Conservation (phyloP, 2,113 vertebrate species). For the Meles meles region DNA sequence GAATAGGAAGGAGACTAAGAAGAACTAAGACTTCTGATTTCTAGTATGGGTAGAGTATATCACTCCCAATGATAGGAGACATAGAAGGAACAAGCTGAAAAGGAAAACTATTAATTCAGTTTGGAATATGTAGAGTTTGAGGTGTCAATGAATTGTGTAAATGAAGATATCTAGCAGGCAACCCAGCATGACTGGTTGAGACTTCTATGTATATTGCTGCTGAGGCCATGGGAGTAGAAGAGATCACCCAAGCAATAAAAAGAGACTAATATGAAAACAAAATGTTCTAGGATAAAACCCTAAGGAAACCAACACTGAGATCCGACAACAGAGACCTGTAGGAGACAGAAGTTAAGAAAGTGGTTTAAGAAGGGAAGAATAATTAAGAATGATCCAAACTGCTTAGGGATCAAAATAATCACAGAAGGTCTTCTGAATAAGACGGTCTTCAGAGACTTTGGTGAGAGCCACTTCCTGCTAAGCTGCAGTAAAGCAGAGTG, state of each 20-base stretch:
- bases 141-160: not conserved
- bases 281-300: not conserved
- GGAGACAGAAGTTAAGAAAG: not conserved
- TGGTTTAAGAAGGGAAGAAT: not conserved
- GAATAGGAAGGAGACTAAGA: not conserved
- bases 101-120: constrained; percentile 35
- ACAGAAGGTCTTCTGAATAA: not conserved
- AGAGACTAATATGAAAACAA: not conserved
- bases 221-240: not conserved
- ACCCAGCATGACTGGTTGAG: not conserved
- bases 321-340: not conserved
- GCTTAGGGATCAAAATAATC: not conserved
- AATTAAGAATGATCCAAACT: not conserved
- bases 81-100: constrained; percentile 8
- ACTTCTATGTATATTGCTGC: not conserved
- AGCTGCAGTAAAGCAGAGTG: not conserved
- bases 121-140: not conserved
- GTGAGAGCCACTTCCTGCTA: not conserved
- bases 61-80: not conserved
- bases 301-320: not conserved
- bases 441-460: not conserved
- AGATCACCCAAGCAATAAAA: not conserved
- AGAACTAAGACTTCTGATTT: not conserved
- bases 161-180: not conserved
- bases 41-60: not conserved